Base-by-base conservation (phyloP, 2,113 vertebrate genomes). In the Lasiurus borealis region DNA sequence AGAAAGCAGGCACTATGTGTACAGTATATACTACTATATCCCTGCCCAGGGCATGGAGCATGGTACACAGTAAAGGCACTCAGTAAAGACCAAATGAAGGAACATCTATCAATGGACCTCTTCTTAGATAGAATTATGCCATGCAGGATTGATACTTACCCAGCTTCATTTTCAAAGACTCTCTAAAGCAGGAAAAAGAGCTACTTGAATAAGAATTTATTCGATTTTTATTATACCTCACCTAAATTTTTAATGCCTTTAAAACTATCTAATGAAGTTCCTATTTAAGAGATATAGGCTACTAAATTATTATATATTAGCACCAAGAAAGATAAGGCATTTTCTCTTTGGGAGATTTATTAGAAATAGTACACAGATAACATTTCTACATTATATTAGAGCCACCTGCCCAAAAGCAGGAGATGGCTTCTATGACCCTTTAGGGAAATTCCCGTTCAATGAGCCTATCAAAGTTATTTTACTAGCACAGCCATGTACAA, bases 381-480 rank as follows among this genome's bases (percentile, higher is more conserved):
- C 95, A 96, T 95, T 94, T 95, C 93, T 88, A 93, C 85, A 90
- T 91, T 90, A 95, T 88, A 95, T 96, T 96, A 96, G 90, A 97
- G 96, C 84, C 95, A 96, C 97, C 95, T 97, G 93, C 97, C 95
- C 91, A 89, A 96, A 93, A 96, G 94, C 89, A 88, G 80, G 88
- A 93, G 94, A 96, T 86, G 83, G 93, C 46, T 87, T 95, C 94
- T 93, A 98, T 95, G 95, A 95, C 85, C 91, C 97, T 96, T 97
- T 21, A 95, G 97, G 95, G 96, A 95, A 96, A 95, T 96, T 92
- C 86, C 66, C 95, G 57, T 89, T 93, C 96, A 96, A 95, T 96
- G 96, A 97, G 92, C 95, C 97, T 96, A 95, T 96, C 95, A 95
- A 94, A 96, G 96, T 97, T 97, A 96, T 97, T 96, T 98, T 96